These are phyloP conservation scores for Carlito syrichta DNA, from an alignment of 2,113 vertebrate genomes.

Conservation along the genomic window DNA sequence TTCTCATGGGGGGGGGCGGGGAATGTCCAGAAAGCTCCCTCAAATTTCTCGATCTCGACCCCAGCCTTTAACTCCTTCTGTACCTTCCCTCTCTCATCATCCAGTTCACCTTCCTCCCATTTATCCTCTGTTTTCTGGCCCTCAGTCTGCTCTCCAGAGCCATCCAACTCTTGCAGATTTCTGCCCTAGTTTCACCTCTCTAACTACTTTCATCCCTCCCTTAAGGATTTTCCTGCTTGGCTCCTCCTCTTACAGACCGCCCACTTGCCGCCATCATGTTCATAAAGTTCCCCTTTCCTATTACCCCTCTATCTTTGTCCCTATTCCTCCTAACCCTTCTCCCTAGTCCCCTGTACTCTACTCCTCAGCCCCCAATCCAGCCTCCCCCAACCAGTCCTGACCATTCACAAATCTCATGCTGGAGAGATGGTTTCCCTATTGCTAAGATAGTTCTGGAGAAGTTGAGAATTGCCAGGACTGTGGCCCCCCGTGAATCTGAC, in stretches of 20 bases:
- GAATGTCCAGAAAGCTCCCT: not conserved
- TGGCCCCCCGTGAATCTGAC: not conserved
- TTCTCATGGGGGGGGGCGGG: too few species aligned
- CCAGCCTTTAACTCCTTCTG: not conserved
- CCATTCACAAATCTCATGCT: not conserved
- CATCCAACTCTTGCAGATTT: accelerated
- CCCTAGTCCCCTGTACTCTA: not conserved
- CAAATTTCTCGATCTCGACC: not conserved
- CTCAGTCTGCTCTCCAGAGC: too few species aligned
- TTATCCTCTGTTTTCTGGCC: too few species aligned
- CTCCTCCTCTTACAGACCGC: not conserved
- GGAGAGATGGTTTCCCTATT: not conserved
- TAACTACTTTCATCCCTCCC: not conserved
- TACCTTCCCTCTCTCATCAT: too few species aligned
- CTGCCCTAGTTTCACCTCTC: not conserved
- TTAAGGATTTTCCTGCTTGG: not conserved
- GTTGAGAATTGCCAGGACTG: not conserved
- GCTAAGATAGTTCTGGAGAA: not conserved
- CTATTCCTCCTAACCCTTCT: not conserved
- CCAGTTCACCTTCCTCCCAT: too few species aligned
- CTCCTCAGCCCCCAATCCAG: too few species aligned
- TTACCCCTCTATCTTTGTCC: too few species aligned
- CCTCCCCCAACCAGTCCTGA: not conserved
- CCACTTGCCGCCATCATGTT: accelerated
- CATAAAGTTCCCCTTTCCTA: not conserved